Percentiles rank a stretch among this genome's conserved stretches.
Evolutionary conservation across 2,113 vertebrate species (phyloP).

Genomic region (Pteronura brasiliensis): DNA sequence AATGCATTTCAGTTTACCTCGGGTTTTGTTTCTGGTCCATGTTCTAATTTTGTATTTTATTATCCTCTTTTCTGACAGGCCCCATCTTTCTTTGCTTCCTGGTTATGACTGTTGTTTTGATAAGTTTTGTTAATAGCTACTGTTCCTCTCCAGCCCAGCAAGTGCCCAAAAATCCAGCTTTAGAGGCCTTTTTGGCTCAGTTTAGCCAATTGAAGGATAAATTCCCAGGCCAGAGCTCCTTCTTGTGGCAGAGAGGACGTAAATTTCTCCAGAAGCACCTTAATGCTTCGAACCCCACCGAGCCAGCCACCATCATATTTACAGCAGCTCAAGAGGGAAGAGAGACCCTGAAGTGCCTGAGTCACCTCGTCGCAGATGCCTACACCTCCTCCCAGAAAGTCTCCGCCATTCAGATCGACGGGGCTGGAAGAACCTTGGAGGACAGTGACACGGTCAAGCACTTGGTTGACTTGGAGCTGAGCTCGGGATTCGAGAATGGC

Average conservation of each 20-base stretch:
- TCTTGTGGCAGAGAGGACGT: slow-evolving; percentile 88
- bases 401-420: slow-evolving; percentile 84
- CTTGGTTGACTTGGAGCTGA: slow-evolving; percentile 88
- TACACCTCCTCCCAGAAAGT: slow-evolving; percentile 83
- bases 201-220: slow-evolving; percentile 80
- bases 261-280: slow-evolving; percentile 91
- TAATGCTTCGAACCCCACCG: slow-evolving; percentile 77
- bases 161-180: slow-evolving; percentile 44
- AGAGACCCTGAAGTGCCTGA: slow-evolving; percentile 89
- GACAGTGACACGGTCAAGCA: slow-evolving; percentile 90
- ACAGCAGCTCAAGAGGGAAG: slow-evolving; percentile 83
- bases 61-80: not conserved
- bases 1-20: not conserved
- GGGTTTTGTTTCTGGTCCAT: not conserved
- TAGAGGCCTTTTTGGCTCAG: slow-evolving; percentile 81
- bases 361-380: slow-evolving; percentile 82
- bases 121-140: not conserved
- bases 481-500: slow-evolving; percentile 84
- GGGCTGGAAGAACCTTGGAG: slow-evolving; percentile 73
- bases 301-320: slow-evolving; percentile 92
- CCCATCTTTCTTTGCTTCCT: accelerated
- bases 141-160: slow-evolving; percentile 57
- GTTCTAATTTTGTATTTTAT: not conserved
- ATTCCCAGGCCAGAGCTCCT: slow-evolving; percentile 88
- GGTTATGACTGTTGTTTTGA: accelerated